Conservation (phyloP, 2,888 invertebrate genomes). For the Chrysolina haemoptera region DNA sequence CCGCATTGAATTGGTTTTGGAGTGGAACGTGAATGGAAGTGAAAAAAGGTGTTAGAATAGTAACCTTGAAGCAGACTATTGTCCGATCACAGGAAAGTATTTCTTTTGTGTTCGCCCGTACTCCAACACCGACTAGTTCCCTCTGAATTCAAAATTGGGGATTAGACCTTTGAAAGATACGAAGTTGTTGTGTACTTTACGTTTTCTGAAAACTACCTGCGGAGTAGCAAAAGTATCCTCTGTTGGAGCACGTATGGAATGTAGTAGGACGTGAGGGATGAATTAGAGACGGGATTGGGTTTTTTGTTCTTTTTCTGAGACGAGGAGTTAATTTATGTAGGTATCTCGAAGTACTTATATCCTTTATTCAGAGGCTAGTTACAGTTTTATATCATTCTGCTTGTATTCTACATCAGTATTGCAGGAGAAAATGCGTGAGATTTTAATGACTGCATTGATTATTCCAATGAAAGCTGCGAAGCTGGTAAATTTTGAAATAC, state of each 20-base stretch:
- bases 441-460: too few species aligned
- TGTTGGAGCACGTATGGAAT: constrained; percentile 34
- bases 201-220: constrained; percentile 45
- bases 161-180: constrained; percentile 30
- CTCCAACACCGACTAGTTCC: constrained; percentile 32
- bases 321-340: constrained; percentile 2
- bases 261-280: constrained; percentile 34
- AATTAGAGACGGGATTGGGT: constrained; percentile 34
- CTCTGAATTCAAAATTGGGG: constrained; percentile 35
- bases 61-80: constrained; percentile 42
- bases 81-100: constrained; percentile 30
- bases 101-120: constrained; percentile 31
- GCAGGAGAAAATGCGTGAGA: too few species aligned
- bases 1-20: constrained; percentile 36
- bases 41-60: constrained; percentile 46
- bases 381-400: too few species aligned
- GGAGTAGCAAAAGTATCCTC: constrained; percentile 37
- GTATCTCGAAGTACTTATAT: not conserved
- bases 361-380: too few species aligned
- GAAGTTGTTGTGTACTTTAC: constrained; percentile 26
- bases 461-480: too few species aligned
- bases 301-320: not conserved
- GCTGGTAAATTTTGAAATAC: too few species aligned
- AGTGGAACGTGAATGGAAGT: constrained; percentile 40
- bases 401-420: too few species aligned